A percentile compares a stretch with the other conserved stretches of the same genome.
Conservation (phyloP, 2,888 invertebrate genomes). For the Ornithoptera priamus region DNA sequence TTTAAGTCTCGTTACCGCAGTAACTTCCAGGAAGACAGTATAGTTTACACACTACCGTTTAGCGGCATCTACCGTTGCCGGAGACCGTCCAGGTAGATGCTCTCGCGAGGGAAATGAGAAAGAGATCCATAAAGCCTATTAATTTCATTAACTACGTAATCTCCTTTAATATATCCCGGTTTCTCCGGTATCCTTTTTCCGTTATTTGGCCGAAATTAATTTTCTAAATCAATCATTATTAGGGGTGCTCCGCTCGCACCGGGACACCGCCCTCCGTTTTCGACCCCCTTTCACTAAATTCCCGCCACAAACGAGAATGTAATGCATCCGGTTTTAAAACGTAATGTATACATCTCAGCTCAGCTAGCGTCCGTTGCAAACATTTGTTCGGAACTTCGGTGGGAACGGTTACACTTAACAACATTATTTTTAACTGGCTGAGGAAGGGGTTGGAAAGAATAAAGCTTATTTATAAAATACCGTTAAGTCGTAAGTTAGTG, state of each 20-base stretch:
- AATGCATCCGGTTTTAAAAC: background rate
- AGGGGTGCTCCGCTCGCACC: conserved; percentile 24
- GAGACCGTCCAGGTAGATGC: no score
- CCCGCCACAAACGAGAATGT: background rate
- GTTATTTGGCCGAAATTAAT: conserved; percentile 28
- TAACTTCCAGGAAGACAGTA: no score
- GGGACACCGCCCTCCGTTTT: conserved; percentile 11
- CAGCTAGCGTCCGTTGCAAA: background rate
- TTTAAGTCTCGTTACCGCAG: no score
- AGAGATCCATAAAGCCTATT: conserved; percentile 11
- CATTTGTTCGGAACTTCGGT: background rate
- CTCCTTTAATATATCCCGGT: conserved; percentile 22
- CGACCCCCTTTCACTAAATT: conserved; percentile 14
- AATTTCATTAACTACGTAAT: conserved; percentile 20
- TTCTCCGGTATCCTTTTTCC: conserved; percentile 26
- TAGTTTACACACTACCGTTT: no score
- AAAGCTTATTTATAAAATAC: background rate
- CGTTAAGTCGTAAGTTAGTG: no score
- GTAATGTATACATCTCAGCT: background rate
- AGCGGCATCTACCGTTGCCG: no score
- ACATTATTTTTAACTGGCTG: background rate
- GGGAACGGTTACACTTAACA: background rate
- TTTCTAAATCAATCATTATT: conserved; percentile 31
- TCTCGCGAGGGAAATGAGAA: background rate
- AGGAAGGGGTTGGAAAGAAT: background rate